Conservation (phyloP, 2,888 invertebrate species). For the Trichogramma evanescens region DNA sequence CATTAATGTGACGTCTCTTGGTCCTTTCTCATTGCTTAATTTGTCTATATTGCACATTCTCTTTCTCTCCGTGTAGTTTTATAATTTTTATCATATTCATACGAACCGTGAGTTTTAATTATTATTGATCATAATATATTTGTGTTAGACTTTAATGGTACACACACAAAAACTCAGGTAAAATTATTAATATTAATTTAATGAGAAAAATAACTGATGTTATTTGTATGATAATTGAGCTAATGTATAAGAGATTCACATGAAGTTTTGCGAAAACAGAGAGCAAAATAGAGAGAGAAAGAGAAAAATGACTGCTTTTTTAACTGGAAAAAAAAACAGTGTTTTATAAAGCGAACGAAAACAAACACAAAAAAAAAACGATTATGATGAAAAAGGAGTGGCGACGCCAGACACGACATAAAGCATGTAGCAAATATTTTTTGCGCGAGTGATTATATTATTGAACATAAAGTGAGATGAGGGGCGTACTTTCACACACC, state of each 20-base stretch:
- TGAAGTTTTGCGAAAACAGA: background rate
- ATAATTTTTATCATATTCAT: conserved; percentile 9
- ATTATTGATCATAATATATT: background rate
- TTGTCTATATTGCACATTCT: conserved; percentile 8
- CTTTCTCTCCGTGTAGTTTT: conserved; percentile 5
- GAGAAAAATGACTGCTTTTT: conserved; percentile 3
- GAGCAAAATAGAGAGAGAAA: conserved; percentile 6
- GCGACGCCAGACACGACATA: conserved; percentile 17
- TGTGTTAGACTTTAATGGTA: too few relatives aligned
- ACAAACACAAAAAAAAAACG: conserved; percentile 7
- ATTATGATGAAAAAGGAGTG: conserved; percentile 3
- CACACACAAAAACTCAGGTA: too few relatives aligned
- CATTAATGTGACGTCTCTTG: conserved; percentile 7
- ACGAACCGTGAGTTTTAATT: conserved; percentile 11
- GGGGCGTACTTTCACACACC: conserved; percentile 30
- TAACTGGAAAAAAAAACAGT: conserved; percentile 6
- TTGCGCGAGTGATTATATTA: conserved; percentile 11
- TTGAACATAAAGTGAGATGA: conserved; percentile 15
- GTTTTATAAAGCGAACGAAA: conserved; percentile 3
- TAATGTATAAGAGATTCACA: background rate
- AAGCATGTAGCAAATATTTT: conserved; percentile 15
- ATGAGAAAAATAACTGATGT: too few relatives aligned
- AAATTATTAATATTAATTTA: too few relatives aligned
- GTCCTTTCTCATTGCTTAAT: conserved; percentile 9
- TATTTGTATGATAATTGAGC: background rate